phyloP scores from a whole-genome alignment of 2,797 vertebrate genomes.

The Thamnophis elegans region DNA sequence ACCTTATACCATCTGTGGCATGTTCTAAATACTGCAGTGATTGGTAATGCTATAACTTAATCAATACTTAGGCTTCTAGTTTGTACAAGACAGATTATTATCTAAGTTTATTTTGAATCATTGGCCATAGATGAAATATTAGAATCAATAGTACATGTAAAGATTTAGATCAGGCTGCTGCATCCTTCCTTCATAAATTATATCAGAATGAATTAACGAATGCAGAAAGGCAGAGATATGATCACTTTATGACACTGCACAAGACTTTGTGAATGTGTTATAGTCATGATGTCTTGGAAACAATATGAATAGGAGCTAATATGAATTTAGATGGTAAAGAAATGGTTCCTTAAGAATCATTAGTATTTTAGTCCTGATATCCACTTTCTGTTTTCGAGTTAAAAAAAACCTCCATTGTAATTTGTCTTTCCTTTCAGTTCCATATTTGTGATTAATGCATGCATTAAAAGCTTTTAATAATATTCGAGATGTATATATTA shows the following conservation, averaged over 20 bases:
- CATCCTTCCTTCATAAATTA: not conserved
- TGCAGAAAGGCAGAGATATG: rapidly evolving
- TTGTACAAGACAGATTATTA: not conserved
- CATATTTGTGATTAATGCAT: not conserved
- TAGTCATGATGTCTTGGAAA: not conserved
- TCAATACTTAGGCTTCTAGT: constrained; percentile 1
- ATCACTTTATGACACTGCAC: not conserved
- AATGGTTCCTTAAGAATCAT: not conserved
- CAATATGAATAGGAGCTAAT: not conserved
- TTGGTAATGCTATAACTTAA: not conserved
- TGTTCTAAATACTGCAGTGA: not conserved
- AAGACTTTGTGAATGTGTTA: not conserved
- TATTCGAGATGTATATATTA: not conserved
- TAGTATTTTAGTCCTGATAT: not conserved
- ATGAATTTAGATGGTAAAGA: not conserved
- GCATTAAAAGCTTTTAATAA: not conserved
- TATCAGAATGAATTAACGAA: not conserved
- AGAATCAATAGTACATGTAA: constrained; percentile 12
- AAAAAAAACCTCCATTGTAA: not conserved
- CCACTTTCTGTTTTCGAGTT: not conserved
- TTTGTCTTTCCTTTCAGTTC: not conserved
- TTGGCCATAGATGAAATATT: constrained; percentile 28
- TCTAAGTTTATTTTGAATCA: constrained; percentile 34
- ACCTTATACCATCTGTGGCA: not conserved
- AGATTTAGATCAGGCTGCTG: not conserved